Conservation (phyloP, 2,888 invertebrate species). For the Nomada flava region DNA sequence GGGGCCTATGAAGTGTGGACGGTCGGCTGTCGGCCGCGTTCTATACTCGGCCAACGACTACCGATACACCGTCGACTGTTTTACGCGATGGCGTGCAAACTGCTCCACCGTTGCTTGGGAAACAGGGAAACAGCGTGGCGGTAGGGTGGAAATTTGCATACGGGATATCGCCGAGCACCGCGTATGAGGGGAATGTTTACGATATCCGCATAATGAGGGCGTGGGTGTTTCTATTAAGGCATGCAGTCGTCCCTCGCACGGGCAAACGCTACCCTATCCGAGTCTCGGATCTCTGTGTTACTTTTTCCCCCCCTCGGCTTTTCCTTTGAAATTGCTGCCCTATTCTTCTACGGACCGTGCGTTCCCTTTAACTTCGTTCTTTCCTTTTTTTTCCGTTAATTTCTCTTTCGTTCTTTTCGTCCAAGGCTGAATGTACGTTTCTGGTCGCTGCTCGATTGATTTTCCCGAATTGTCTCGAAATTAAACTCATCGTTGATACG, state of each 20-base stretch:
- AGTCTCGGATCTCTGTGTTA: constrained; percentile 56
- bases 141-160: constrained; percentile 70
- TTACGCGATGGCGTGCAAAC: constrained; percentile 75
- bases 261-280: constrained; percentile 64
- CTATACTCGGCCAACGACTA: constrained; percentile 14
- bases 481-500: not conserved
- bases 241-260: constrained; percentile 48
- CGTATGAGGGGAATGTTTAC: constrained; percentile 74
- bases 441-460: no score
- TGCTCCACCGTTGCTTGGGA: constrained; percentile 50
- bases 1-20: not conserved
- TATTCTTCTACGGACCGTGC: not conserved
- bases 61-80: constrained; percentile 47
- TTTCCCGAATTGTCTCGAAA: not conserved
- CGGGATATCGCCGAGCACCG: constrained; percentile 63
- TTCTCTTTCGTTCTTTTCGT: no score
- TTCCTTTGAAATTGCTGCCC: not conserved
- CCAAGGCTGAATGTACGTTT: no score
- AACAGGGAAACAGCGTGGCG: constrained; percentile 39
- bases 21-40: constrained; percentile 5
- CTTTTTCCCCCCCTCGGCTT: constrained; percentile 7
- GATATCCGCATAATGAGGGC: constrained; percentile 76
- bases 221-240: constrained; percentile 76
- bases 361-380: not conserved
- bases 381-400: not conserved